phyloP scores from a whole-genome alignment of 2,113 vertebrate genomes.

The Megaceryle maxima region DNA sequence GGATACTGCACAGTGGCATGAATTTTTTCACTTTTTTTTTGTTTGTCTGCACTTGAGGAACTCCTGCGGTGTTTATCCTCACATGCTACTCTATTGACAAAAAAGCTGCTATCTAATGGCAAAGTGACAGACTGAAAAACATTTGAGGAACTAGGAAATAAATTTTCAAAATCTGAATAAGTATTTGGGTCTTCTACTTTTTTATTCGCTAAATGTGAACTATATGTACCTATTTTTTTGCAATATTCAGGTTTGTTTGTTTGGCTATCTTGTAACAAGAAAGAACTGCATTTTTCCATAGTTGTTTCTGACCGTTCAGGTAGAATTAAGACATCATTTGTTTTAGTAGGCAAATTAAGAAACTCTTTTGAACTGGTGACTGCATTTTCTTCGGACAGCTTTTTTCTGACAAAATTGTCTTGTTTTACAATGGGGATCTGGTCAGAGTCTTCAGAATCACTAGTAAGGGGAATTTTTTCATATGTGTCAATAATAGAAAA shows the following conservation, averaged over 20 bases:
- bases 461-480: constrained; percentile 74
- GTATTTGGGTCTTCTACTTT: neutral
- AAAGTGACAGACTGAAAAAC: neutral
- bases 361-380: neutral
- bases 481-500: constrained; percentile 73
- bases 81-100: neutral
- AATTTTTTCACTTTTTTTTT: neutral
- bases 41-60: neutral
- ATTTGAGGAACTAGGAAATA: neutral
- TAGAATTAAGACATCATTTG: neutral
- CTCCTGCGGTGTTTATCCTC: neutral
- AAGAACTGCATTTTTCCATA: neutral
- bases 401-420: constrained; percentile 4
- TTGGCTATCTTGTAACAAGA: neutral
- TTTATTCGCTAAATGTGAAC: neutral
- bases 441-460: constrained; percentile 51
- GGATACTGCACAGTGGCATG: neutral
- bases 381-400: neutral
- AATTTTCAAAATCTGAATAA: neutral
- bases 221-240: neutral
- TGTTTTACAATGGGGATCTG: constrained; percentile 37
- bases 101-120: neutral
- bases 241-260: neutral
- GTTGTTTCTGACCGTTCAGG: neutral
- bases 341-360: neutral